phyloP scores from a whole-genome alignment of 2,888 invertebrate species.

The Agrotis segetum region DNA sequence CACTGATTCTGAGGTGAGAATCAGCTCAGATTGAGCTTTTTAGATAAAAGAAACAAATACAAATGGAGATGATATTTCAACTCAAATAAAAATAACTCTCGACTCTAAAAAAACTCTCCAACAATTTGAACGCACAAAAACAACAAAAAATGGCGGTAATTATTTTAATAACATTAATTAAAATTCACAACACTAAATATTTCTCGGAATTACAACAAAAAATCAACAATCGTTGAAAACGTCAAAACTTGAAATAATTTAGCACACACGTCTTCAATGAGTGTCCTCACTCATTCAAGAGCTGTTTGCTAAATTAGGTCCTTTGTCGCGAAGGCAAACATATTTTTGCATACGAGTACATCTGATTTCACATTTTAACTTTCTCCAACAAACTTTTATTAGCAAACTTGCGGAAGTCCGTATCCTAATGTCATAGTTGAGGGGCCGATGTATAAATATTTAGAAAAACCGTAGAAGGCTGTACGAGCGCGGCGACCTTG shows the following conservation, averaged over 20 bases:
- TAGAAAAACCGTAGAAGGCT: constrained; percentile 64
- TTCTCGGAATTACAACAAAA: constrained; percentile 18
- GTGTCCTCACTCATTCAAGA: too few species aligned
- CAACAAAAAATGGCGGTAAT: constrained; percentile 1
- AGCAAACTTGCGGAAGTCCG: constrained; percentile 68
- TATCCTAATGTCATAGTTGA: constrained; percentile 53
- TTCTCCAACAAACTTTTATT: constrained; percentile 79
- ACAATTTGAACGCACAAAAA: constrained; percentile 4
- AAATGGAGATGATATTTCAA: background rate
- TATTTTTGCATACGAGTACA: constrained; percentile 71
- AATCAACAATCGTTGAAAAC: constrained; percentile 2
- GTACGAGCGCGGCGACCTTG: constrained; percentile 68
- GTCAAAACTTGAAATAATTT: constrained; percentile 18
- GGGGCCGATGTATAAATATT: constrained; percentile 53
- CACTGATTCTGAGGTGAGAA: background rate
- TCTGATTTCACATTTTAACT: constrained; percentile 82
- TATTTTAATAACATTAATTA: constrained; percentile 32
- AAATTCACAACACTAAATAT: constrained; percentile 11
- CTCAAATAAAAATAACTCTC: background rate
- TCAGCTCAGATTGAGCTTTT: constrained; percentile 1
- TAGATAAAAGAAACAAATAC: background rate
- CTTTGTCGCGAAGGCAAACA: constrained; percentile 61
- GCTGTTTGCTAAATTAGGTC: constrained; percentile 35
- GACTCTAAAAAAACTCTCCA: background rate
- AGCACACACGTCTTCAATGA: constrained; percentile 30